phyloP scores from a whole-genome alignment of 2,888 invertebrate genomes.

The Hypercompe scribonia region DNA sequence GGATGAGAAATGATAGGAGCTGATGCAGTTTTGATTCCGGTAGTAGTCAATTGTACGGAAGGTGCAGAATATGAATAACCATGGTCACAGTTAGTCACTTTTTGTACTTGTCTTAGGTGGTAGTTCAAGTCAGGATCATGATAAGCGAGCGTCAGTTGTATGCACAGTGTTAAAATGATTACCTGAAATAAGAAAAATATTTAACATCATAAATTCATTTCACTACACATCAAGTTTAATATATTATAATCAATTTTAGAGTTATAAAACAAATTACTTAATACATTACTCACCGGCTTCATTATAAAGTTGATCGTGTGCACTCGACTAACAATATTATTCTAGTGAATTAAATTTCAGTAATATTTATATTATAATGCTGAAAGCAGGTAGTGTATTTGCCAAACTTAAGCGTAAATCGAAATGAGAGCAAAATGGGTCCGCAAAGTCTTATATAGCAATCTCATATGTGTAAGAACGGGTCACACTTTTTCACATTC shows the following conservation, averaged over 20 bases:
- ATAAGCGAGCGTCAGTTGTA: constrained; percentile 71
- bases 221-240: not conserved
- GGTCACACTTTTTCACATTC: constrained; percentile 85
- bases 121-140: constrained; percentile 83
- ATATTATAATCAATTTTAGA: not conserved
- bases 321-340: constrained; percentile 48
- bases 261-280: constrained; percentile 17
- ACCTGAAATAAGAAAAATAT: constrained; percentile 65
- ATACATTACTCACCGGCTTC: constrained; percentile 71
- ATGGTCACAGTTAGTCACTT: constrained; percentile 67
- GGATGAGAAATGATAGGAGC: constrained; percentile 47
- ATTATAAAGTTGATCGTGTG: constrained; percentile 57
- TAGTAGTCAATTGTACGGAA: constrained; percentile 80
- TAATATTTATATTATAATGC: constrained; percentile 49
- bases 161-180: constrained; percentile 60
- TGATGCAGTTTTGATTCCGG: constrained; percentile 66
- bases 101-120: constrained; percentile 78
- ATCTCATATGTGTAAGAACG: constrained; percentile 86
- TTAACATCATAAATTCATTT: not conserved
- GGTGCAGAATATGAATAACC: constrained; percentile 87
- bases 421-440: constrained; percentile 85
- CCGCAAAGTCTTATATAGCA: constrained; percentile 84
- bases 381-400: constrained; percentile 72
- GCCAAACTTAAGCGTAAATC: constrained; percentile 81
- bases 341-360: constrained; percentile 40